Conservation (phyloP, 2,113 vertebrate genomes). For the Mixornis gularis region DNA sequence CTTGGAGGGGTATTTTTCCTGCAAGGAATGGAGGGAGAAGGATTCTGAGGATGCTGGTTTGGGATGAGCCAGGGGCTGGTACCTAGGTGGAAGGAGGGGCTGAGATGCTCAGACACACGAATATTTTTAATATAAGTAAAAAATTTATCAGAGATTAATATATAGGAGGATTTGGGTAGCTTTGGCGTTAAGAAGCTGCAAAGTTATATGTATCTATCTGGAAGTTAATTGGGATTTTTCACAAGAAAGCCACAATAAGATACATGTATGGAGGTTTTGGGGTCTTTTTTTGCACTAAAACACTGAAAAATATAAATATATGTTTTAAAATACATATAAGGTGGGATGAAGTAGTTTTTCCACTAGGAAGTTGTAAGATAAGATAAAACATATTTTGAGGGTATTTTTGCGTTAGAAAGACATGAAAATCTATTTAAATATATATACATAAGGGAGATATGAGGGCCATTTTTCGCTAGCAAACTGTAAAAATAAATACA, state of each 20-base stretch:
- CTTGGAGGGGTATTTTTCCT: background rate
- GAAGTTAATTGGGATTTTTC: background rate
- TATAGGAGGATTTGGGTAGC: background rate
- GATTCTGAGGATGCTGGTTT: background rate
- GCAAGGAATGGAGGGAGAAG: background rate
- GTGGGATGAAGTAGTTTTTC: accelerated
- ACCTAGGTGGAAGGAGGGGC: background rate
- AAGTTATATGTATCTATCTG: accelerated
- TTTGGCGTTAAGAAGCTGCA: background rate
- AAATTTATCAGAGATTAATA: too few species aligned
- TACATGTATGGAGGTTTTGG: background rate
- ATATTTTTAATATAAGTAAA: background rate
- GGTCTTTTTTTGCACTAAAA: background rate
- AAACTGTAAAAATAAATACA: background rate
- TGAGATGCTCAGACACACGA: background rate
- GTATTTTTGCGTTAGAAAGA: background rate
- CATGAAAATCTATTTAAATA: background rate
- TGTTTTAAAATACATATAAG: background rate
- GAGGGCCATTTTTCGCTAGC: background rate
- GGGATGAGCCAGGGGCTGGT: background rate
- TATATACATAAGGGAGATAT: background rate
- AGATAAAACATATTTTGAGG: background rate
- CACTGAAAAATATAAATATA: background rate
- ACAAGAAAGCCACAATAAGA: background rate
- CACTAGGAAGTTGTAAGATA: too few species aligned